These are phyloP conservation scores for Perizoma flavofasciatum DNA, from an alignment of 2,888 invertebrate species.

Conservation along the genomic window DNA sequence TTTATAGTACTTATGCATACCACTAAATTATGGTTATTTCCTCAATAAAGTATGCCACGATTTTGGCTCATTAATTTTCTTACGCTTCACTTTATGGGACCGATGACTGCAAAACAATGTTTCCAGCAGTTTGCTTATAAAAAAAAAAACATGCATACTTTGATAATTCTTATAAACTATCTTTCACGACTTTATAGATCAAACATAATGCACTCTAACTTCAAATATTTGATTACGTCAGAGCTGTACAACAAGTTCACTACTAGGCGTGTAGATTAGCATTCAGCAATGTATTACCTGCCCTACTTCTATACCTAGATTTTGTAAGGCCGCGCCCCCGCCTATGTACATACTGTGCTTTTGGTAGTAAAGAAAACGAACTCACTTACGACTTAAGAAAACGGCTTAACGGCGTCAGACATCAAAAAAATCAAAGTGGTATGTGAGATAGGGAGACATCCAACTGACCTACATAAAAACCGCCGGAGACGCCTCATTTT, in stretches of 20 bases:
- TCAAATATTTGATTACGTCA: no score
- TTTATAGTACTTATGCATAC: no score
- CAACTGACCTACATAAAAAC: no score
- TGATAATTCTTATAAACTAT: background rate
- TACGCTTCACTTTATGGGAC: slow-evolving; percentile 27
- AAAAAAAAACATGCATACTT: background rate
- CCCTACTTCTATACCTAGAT: no score
- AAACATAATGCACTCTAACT: no score
- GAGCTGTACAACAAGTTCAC: no score
- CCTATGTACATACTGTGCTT: background rate
- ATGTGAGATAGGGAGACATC: no score
- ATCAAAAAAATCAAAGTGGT: no score
- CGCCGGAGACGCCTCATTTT: slow-evolving; percentile 18
- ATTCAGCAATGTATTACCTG: no score
- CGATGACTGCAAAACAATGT: slow-evolving; percentile 24
- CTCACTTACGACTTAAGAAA: background rate
- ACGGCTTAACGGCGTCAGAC: slow-evolving; percentile 9
- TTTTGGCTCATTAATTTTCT: background rate
- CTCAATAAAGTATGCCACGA: background rate
- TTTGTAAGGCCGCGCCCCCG: no score
- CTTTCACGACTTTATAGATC: background rate
- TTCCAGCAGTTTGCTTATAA: background rate
- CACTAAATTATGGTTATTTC: background rate
- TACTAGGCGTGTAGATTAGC: no score
- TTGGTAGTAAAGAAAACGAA: background rate